Percentiles rank a stretch among this genome's conserved stretches.
phyloP scores from a whole-genome alignment of 2,888 invertebrate genomes.

The Drosophila prostipennis region DNA sequence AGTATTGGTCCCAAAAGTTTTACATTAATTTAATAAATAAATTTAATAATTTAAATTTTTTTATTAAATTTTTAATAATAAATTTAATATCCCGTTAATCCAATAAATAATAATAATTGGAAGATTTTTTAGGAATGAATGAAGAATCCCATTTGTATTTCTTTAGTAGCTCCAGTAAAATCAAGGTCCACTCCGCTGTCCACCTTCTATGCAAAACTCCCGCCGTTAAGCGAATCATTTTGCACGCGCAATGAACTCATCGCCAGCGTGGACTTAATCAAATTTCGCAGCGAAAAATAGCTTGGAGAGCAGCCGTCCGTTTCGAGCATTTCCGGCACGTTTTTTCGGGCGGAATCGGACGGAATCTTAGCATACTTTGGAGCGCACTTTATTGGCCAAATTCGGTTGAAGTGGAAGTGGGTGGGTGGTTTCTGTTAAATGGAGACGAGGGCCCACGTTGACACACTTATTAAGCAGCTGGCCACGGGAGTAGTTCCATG shows the following conservation, averaged over 20 bases:
- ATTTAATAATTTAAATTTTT: too few species aligned
- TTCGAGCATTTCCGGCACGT: slow-evolving; percentile 42
- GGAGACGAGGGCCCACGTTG: slow-evolving; percentile 49
- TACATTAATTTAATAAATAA: too few species aligned
- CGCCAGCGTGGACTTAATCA: slow-evolving; percentile 70
- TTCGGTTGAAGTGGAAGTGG: background rate
- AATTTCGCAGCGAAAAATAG: slow-evolving; percentile 63
- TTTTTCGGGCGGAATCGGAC: slow-evolving; percentile 14
- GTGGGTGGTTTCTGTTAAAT: slow-evolving; percentile 8
- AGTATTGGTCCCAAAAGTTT: too few species aligned
- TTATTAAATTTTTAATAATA: too few species aligned
- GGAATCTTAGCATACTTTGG: slow-evolving; percentile 62
- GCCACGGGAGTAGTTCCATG: slow-evolving; percentile 21
- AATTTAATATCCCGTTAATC: too few species aligned
- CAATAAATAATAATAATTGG: too few species aligned
- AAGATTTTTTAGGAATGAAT: too few species aligned
- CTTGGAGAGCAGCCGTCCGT: slow-evolving; percentile 23
- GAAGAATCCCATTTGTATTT: too few species aligned
- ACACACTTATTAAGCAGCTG: slow-evolving; percentile 76
- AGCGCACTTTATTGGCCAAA: slow-evolving; percentile 59
- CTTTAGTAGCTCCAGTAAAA: background rate
- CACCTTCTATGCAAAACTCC: slow-evolving; percentile 56
- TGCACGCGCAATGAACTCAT: slow-evolving; percentile 71
- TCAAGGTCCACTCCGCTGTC: slow-evolving; percentile 22
- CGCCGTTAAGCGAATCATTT: slow-evolving; percentile 39